A percentile compares a stretch with the other conserved stretches of the same genome.
These are phyloP conservation scores for Pseudochromis fuscus DNA, from an alignment of 2,797 vertebrate species.

Conservation along the genomic window DNA sequence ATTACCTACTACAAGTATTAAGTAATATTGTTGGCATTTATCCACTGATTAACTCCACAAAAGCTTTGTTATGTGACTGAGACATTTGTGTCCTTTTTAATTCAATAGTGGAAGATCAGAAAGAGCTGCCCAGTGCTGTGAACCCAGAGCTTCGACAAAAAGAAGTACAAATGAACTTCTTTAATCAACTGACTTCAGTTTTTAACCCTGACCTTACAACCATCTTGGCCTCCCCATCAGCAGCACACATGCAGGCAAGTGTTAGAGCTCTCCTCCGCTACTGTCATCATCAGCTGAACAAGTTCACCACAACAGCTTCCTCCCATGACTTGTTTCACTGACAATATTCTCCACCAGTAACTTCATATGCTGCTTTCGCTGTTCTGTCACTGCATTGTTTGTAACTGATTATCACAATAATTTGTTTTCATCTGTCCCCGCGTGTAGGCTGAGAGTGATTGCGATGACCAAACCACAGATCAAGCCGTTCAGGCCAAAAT, in stretches of 20 bases:
- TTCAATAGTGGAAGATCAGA: conserved; percentile 95
- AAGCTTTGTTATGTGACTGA: background rate
- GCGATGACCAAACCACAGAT: conserved; percentile 91
- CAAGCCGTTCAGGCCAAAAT: conserved; percentile 93
- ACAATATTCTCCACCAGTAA: background rate
- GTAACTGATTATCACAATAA: background rate
- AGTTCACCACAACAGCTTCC: background rate
- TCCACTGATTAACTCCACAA: background rate
- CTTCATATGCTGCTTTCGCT: background rate
- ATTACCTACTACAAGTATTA: background rate
- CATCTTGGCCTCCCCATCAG: conserved; percentile 80
- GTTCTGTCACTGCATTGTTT: background rate
- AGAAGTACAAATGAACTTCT: conserved; percentile 99
- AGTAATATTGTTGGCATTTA: background rate
- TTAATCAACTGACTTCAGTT: conserved; percentile 97
- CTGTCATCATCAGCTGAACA: background rate
- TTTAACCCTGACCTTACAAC: conserved; percentile 94
- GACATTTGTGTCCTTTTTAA: conserved; percentile 12
- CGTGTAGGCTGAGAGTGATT: conserved; percentile 91
- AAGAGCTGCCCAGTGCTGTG: conserved; percentile 92
- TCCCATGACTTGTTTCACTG: background rate
- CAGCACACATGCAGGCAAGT: conserved; percentile 82
- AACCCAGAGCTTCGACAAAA: conserved; percentile 96
- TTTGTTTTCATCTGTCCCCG: background rate
- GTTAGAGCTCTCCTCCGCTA: background rate